Conservation (phyloP, 2,888 invertebrate genomes). For the Tryphoninae sp. region DNA sequence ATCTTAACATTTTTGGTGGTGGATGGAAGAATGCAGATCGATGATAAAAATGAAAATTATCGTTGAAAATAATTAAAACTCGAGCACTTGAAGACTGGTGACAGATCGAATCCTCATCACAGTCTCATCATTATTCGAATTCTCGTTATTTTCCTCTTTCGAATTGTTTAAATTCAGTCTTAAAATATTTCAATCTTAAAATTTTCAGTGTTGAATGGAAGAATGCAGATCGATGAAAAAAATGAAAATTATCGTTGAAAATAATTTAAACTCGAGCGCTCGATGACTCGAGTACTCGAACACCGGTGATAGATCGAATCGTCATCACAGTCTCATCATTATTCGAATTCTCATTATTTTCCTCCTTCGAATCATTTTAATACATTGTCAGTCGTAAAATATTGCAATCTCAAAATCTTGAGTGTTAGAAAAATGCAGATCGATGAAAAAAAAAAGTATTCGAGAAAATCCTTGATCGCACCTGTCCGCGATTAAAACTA, state of each 20-base stretch:
- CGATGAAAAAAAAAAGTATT: not conserved
- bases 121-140: not conserved
- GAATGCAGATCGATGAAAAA: no score
- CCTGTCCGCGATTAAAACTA: slow-evolving; percentile 9
- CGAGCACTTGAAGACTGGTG: slow-evolving; percentile 7
- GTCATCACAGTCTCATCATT: not conserved
- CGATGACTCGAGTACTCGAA: slow-evolving; percentile 6
- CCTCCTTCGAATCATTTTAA: not conserved
- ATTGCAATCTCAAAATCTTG: not conserved
- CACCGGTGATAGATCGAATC: slow-evolving; percentile 25
- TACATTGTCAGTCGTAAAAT: not conserved
- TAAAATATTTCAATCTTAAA: no score
- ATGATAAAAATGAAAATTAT: no score
- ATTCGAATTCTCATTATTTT: slow-evolving; percentile 13
- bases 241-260: no score
- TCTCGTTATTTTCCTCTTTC: not conserved
- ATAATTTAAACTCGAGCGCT: no score
- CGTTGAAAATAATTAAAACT: no score
- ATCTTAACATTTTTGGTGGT: no score
- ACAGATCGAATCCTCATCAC: slow-evolving; percentile 20
- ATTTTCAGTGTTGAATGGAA: no score
- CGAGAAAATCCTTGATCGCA: slow-evolving; percentile 44
- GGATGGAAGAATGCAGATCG: no score
- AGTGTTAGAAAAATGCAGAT: not conserved
- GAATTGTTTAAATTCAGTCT: no score